Base-by-base conservation (phyloP, 2,797 vertebrate species). In the Argya squamiceps region DNA sequence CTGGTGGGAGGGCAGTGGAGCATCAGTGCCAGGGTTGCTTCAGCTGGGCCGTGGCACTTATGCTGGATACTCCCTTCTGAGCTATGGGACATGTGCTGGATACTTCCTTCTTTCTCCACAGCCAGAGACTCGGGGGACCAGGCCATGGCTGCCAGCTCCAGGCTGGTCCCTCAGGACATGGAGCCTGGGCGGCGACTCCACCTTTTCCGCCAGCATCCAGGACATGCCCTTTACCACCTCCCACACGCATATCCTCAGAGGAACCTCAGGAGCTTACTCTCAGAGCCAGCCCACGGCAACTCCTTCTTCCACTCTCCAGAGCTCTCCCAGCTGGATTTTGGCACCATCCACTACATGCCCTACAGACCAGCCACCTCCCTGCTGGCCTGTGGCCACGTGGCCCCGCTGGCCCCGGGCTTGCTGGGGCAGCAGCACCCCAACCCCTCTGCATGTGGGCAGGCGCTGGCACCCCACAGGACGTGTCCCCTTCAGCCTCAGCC, bases 101-200 rank as follows among this genome's bases (percentile, higher is more conserved):
- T 77, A 36, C 22, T 86, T 29, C 16, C 18, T 78, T 96, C 80
- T 96, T 80, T 71, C 96, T 96, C 94, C 92, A 94, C 93, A 99
- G 99, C 99, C 88, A 97, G 98, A 58, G 98, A 98, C 89, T 94
- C 97, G 0, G 89, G 95, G 59, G 92, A 98, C 22, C 98, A 98
- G 37, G 97, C 98, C 55, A 46, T 7, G 0, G 67, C 52, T 60
- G 6, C 98, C 97, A 74, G 76, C 95, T 97, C 98, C 83, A 98
- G 75, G 92, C 90, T 98, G 91, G 96, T 97, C n/a, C 98, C 97
- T 84, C 98, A 93, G 74, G 98, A 97, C 89, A 88, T 98, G 49
- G 99, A 99, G 94, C 98, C 98, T 4, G 99, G 98, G 79, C 98
- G 98, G 86, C 97, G 98, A 87, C 99, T 99, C 80, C 98, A 99